Percentiles rank a stretch among this genome's conserved stretches.
phyloP scores from a whole-genome alignment of 2,113 vertebrate genomes.

The Zosterops hypoxanthus region DNA sequence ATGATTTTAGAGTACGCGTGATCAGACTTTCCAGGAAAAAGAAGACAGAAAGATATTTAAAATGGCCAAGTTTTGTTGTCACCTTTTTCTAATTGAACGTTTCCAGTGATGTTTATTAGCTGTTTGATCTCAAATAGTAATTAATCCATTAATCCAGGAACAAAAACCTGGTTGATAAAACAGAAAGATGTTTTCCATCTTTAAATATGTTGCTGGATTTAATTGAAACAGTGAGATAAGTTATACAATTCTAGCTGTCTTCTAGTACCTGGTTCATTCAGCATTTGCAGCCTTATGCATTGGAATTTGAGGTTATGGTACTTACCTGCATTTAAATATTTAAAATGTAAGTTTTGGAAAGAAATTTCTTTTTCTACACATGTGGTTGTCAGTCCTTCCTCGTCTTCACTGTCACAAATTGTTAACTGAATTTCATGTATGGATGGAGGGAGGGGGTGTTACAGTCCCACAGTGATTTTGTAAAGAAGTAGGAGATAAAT shows the following conservation, averaged over 20 bases:
- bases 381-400: not conserved
- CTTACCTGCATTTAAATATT: not conserved
- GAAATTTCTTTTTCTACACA: not conserved
- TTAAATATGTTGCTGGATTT: not conserved
- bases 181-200: not conserved
- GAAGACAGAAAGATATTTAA: not conserved
- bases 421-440: not conserved
- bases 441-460: not conserved
- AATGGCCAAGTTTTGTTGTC: not conserved
- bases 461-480: not conserved
- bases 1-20: not conserved
- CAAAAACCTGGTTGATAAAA: not conserved
- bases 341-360: not conserved
- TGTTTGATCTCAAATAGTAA: not conserved
- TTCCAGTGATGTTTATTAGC: not conserved
- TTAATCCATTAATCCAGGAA: not conserved
- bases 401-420: not conserved
- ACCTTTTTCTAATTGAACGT: not conserved
- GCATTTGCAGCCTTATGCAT: not conserved
- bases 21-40: slow-evolving; percentile 31
- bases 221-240: not conserved
- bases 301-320: not conserved
- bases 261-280: not conserved
- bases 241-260: not conserved
- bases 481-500: not conserved